These are phyloP conservation scores for Ascidia mentula DNA, from an alignment of 23 tunicate species.

Conservation along the genomic window DNA sequence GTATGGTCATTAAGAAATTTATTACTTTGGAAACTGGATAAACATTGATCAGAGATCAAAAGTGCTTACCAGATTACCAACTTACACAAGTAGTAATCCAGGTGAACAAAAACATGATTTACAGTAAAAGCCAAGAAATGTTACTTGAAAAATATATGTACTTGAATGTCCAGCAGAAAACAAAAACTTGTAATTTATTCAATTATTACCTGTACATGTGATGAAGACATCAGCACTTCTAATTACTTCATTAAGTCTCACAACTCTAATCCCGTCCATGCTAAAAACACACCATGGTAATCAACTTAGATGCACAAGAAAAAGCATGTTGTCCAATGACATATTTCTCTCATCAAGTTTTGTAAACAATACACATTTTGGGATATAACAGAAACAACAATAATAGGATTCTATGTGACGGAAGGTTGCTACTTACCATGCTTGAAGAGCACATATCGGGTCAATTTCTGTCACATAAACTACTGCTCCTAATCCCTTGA, in stretches of 20 bases:
- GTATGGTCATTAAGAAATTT: no score
- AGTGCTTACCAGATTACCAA: no score
- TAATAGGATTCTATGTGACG: no score
- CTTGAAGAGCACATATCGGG: slow-evolving; percentile 99
- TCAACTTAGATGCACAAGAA: background rate
- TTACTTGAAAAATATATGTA: background rate
- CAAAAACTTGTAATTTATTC: background rate
- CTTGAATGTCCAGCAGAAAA: background rate
- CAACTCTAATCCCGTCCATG: slow-evolving; percentile 98
- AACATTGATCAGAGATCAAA: no score
- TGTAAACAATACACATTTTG: no score
- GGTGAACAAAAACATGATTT: background rate
- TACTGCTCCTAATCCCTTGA: slow-evolving; percentile 92
- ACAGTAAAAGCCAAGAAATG: background rate
- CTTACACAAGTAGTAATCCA: no score
- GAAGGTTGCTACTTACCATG: slow-evolving; percentile 84
- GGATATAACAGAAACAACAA: no score
- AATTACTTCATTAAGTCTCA: slow-evolving; percentile 74
- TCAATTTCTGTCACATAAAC: slow-evolving; percentile 97
- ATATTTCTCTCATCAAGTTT: no score
- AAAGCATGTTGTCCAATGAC: no score
- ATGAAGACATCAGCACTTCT: slow-evolving; percentile 83
- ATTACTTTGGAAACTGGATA: no score
- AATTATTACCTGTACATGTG: slow-evolving; percentile 81
- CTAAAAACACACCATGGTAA: slow-evolving; percentile 29